Evolutionary conservation across 92 coral and sea anemone genomes (phyloP).

Genomic region (Siderastrea siderea): DNA sequence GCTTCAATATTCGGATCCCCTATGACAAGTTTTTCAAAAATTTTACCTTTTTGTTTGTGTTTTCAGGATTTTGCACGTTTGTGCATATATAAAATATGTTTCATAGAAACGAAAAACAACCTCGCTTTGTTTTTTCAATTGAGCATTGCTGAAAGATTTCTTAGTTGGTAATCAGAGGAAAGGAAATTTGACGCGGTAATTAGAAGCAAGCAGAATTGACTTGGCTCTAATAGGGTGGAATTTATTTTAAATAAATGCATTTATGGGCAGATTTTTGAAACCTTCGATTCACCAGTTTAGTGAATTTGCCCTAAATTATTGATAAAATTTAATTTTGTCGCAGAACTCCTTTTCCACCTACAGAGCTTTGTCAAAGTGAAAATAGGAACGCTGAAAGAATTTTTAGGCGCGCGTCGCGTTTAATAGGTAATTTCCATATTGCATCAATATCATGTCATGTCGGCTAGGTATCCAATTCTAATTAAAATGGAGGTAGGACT

Average conservation of each 20-base stretch:
- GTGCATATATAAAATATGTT: neutral
- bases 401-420: no score
- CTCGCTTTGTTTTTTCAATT: neutral
- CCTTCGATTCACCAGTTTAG: neutral
- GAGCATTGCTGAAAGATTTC: neutral
- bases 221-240: neutral
- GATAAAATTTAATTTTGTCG: no score
- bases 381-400: no score
- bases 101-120: neutral
- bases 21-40: neutral
- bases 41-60: neutral
- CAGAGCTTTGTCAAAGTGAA: no score
- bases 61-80: neutral
- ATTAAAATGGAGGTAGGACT: neutral
- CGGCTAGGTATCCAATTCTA: neutral
- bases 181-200: neutral
- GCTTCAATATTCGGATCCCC: neutral
- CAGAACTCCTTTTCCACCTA: no score
- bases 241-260: neutral
- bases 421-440: no score
- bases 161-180: neutral
- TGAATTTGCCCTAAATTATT: neutral
- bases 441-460: no score
- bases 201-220: neutral
- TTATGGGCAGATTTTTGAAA: neutral